phyloP scores from a whole-genome alignment of 2,888 invertebrate genomes.

The Dolichopus griseipennis region DNA sequence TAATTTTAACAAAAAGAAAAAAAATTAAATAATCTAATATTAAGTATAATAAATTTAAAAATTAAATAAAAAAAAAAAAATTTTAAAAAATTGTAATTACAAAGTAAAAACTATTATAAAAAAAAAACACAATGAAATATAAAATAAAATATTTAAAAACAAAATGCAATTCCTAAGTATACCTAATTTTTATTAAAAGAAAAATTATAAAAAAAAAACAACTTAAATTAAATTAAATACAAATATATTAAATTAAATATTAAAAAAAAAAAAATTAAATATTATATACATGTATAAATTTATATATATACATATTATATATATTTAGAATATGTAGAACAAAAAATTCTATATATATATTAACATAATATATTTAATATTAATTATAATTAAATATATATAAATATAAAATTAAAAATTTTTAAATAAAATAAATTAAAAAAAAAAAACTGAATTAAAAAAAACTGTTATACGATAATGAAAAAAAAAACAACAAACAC shows the following conservation, averaged over 20 bases:
- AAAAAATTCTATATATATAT: too few species aligned
- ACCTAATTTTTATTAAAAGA: neutral
- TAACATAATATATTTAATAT: neutral
- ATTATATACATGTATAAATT: neutral
- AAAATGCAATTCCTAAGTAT: constrained; percentile 6
- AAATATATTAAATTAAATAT: neutral
- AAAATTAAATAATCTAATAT: too few species aligned
- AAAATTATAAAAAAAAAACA: neutral
- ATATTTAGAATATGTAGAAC: neutral
- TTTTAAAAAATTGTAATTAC: neutral
- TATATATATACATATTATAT: neutral
- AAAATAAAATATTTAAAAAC: neutral
- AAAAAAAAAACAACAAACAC: neutral
- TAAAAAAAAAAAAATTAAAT: neutral
- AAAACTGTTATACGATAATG: neutral
- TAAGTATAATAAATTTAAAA: too few species aligned
- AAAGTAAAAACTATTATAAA: neutral
- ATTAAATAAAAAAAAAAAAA: too few species aligned
- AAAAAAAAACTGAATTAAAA: neutral
- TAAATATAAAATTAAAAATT: neutral
- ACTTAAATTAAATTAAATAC: neutral
- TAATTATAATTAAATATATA: neutral
- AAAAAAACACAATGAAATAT: neutral
- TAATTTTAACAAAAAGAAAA: too few species aligned
- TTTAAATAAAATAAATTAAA: neutral